phyloP scores from a whole-genome alignment of 2,113 vertebrate genomes.

The Meriones unguiculatus region DNA sequence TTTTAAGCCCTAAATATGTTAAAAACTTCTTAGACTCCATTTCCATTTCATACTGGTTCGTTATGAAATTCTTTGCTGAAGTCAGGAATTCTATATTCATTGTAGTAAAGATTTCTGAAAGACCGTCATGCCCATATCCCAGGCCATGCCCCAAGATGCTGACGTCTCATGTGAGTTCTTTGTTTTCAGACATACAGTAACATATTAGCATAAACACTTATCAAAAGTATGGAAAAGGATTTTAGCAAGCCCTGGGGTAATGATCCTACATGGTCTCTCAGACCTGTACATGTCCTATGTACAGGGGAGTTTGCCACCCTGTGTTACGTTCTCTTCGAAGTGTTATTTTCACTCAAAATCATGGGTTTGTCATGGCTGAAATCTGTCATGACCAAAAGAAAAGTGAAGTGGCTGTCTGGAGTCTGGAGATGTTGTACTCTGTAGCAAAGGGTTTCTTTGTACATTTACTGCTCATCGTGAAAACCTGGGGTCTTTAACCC shows the following conservation, averaged over 20 bases:
- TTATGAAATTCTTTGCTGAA: background rate
- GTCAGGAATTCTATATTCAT: background rate
- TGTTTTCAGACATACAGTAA: background rate
- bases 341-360: background rate
- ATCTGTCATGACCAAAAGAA: background rate
- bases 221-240: background rate
- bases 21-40: background rate
- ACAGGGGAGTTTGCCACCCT: fast-evolving
- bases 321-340: too few species aligned
- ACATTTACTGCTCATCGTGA: background rate
- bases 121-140: background rate
- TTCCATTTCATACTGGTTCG: background rate
- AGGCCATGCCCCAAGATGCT: background rate
- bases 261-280: fast-evolving
- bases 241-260: background rate
- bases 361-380: background rate
- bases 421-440: background rate
- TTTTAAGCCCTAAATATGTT: background rate
- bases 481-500: background rate
- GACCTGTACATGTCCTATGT: background rate
- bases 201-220: background rate
- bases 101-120: background rate
- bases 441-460: background rate
- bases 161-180: background rate
- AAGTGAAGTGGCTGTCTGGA: background rate